Conservation (phyloP, 2,888 invertebrate genomes). For the Diadegma fenestrale region DNA sequence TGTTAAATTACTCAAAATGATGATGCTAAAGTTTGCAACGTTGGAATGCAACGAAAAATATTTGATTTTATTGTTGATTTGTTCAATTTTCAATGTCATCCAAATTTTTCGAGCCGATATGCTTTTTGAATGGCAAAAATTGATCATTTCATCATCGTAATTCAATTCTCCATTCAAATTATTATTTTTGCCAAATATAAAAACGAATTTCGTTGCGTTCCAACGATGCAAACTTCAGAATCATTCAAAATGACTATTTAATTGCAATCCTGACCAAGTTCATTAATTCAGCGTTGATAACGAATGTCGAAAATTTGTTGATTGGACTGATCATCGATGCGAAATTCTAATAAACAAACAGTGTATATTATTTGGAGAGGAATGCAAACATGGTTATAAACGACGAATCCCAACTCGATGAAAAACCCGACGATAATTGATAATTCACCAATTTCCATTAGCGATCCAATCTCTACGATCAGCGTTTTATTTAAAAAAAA, state of each 20-base stretch:
- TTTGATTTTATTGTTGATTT: no score
- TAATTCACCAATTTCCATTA: neutral
- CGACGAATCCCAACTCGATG: neutral
- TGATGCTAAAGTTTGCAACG: no score
- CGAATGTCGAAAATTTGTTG: neutral
- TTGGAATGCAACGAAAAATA: no score
- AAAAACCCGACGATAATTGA: neutral
- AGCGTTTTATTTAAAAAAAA: neutral
- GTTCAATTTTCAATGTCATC: no score
- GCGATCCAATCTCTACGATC: neutral
- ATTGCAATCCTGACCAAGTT: neutral
- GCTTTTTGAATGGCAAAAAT: no score
- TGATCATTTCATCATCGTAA: no score
- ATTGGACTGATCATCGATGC: neutral
- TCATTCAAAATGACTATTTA: neutral
- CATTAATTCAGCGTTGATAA: neutral
- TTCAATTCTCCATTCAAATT: no score
- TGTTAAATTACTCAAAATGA: neutral
- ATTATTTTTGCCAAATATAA: no score
- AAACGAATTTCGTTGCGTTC: no score
- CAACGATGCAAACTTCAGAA: no score
- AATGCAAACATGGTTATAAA: neutral
- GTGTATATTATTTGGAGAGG: neutral
- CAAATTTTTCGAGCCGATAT: no score
- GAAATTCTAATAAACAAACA: neutral